Evolutionary conservation across 2,113 vertebrate species (phyloP).

Genomic region (Alethe castanea): DNA sequence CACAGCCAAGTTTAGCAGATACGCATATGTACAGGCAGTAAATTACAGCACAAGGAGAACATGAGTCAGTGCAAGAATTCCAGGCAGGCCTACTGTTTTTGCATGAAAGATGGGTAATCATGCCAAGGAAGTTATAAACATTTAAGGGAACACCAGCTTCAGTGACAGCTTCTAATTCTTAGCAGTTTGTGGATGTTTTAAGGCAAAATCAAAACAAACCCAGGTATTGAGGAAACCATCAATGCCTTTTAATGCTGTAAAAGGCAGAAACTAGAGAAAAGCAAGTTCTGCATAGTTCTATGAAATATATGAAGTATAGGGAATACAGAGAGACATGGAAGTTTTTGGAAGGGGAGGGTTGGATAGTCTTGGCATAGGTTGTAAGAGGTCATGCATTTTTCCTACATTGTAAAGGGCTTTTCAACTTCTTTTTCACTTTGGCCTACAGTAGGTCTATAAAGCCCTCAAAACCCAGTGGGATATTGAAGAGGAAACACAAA

Average conservation of each 20-base stretch:
- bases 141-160: not conserved
- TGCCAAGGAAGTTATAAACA: not conserved
- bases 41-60: not conserved
- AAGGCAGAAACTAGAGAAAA: not conserved
- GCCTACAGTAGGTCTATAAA: not conserved
- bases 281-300: not conserved
- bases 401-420: not conserved
- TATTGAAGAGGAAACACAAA: not conserved
- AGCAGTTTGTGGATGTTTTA: not conserved
- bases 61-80: not conserved
- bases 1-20: not conserved
- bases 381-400: not conserved
- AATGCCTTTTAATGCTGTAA: not conserved
- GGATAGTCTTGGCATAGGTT: not conserved
- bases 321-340: not conserved
- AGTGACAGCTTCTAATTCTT: not conserved
- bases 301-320: not conserved
- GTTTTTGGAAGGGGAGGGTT: not conserved
- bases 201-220: not conserved
- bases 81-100: not conserved
- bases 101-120: not conserved
- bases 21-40: not conserved
- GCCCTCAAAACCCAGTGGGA: not conserved
- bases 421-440: not conserved
- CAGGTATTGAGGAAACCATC: fast-evolving